phyloP scores from a whole-genome alignment of 2,113 vertebrate genomes.

The Sylvia atricapilla region DNA sequence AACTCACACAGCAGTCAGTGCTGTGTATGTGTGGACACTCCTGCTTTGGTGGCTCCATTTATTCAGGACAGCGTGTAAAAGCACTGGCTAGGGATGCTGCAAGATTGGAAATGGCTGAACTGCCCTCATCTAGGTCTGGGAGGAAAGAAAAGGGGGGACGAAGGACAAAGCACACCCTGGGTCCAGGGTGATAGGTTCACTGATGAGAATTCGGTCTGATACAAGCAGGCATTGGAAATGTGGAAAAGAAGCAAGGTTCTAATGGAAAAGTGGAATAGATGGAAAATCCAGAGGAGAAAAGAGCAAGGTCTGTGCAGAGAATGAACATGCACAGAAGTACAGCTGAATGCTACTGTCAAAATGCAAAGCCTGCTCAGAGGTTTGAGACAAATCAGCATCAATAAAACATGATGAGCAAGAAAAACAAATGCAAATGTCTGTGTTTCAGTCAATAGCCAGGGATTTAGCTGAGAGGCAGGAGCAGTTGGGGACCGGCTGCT shows the following conservation, averaged over 20 bases:
- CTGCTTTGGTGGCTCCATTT: conserved; percentile 1
- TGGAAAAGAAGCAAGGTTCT: not conserved
- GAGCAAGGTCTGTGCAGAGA: not conserved
- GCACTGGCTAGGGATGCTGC: not conserved
- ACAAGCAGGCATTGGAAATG: not conserved
- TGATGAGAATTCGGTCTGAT: not conserved
- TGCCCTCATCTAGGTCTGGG: not conserved
- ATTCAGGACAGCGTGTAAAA: not conserved
- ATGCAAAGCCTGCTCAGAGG: conserved; percentile 35
- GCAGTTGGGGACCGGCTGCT: conserved; percentile 27
- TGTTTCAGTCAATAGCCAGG: conserved; percentile 36
- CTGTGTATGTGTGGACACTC: not conserved
- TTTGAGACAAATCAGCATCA: conserved; percentile 56
- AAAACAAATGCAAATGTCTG: conserved; percentile 54
- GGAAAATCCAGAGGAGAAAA: not conserved
- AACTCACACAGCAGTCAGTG: not conserved
- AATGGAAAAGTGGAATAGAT: not conserved
- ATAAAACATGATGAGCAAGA: conserved; percentile 63
- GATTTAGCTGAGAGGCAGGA: conserved; percentile 23
- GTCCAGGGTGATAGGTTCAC: not conserved
- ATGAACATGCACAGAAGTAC: not conserved
- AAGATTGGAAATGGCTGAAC: not conserved
- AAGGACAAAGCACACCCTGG: not conserved
- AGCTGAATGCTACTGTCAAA: conserved; percentile 48
- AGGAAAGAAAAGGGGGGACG: not conserved